Base-by-base conservation (phyloP, 2,797 vertebrate genomes). In the Gymnothorax javanicus region DNA sequence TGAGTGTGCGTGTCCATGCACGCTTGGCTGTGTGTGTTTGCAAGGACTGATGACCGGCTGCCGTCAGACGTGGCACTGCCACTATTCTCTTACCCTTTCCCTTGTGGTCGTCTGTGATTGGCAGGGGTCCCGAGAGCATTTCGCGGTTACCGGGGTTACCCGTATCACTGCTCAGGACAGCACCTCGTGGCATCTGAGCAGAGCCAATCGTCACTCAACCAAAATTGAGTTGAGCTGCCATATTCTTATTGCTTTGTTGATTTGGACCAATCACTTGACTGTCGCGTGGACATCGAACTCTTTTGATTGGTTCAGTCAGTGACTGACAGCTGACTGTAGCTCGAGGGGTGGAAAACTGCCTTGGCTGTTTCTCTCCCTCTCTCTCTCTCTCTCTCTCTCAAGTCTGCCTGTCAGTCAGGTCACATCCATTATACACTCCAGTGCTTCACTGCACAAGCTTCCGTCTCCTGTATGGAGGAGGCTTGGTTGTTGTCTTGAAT, bases 91-190 rank as follows among this genome's bases (percentile, higher is more conserved):
- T 56, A 59, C 56, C 86, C 88, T 69, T 91, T 92, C 88, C 89
- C 84, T 94, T 92, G 92, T 95, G 93, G 93, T 89, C 88, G 89
- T 92, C 93, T 93, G 90, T 89, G 27, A 67, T 91, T 87, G 93
- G 95, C 92, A 89, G 89, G 92, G 91, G 89, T 84, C 84, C 88
- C 0, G 56, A 86, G 89, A 92, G 89, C 87, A 88, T 87, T 90
- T 87, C 89, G 90, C 89, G 88, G 88, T 90, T 89, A 87, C 89
- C 89, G 84, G 87, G 88, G 82, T 90, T 89, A 87, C 84, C 88
- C 86, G 86, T 88, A 87, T 60, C 59, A 8, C 83, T 67, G 83
- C 60, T 17, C 6, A 33, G 27, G 60, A 20, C 60, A 17, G 60
- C n/a, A n/a, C 23, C 20, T 7, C 7, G 20, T n/a, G 62, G 62